Base-by-base conservation (phyloP, 2,888 invertebrate genomes). In the Tinea pellionella region DNA sequence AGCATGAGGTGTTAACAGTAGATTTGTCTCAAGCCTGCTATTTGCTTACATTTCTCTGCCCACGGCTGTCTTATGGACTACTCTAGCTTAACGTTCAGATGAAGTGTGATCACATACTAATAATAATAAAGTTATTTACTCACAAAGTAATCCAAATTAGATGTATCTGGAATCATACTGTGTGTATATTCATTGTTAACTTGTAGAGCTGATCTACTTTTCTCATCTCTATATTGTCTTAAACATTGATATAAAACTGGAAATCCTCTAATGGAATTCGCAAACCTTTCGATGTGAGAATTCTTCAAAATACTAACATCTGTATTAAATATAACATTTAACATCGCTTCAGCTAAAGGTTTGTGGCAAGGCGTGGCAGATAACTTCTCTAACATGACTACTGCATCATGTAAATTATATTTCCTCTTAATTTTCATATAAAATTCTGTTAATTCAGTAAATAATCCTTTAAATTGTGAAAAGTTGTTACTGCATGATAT, bases 401-500 rank as follows among this genome's bases (percentile, higher is more conserved):
- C 64, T 0, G 74, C 77, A 0, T 75, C 74, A 0, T 68, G 61
- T 1, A 72, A 62, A 16, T 64, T 62, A 12, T 85, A 75, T 1
- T 61, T 64, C 57, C 72, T 66, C 30, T 47, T 57, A 15, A 43
- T 47, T 15, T 15, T 42, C 1, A 69, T 69, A 62, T 83, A 73
- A 51, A 78, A 77, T 8, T 69, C 61, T 0, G 75, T 73, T 8
- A 86, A 65, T 60, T 72, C 76, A 4, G 77, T 64, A 63, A 84
- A 85, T 19, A 80, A 73, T 0, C 37, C 32, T 63, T 76, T 80
- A 65, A 85, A 87, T 6, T 81, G 70, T 0, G 77, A 71, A 64
- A 87, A 85, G 65, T 87, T 86, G 58, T 77, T 80, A 1, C 83
- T 77, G 7, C 70, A 64, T 0, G 80, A 77, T 61, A 86, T 72